Evolutionary conservation across 2,888 invertebrate genomes (phyloP), one percentile per base, ranked within the genome.

Genomic region (Hydropsyche betteni): DNA sequence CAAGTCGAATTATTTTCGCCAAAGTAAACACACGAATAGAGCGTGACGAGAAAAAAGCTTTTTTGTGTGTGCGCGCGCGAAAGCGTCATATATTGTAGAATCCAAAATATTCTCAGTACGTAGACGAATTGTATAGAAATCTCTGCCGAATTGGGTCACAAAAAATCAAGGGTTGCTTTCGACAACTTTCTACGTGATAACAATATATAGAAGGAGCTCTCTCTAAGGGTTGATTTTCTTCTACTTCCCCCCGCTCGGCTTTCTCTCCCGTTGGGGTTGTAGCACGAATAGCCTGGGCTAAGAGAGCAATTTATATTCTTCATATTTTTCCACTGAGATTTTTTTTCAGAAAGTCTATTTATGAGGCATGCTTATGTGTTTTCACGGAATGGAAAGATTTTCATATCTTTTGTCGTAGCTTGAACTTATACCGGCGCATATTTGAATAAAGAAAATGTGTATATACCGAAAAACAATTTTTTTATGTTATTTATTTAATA

Each of bases 241-340:
- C 74, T 10, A 44, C 44, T 52, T 71, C 78, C 76, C 75, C 75
- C 8, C 68, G 7, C 38, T 73, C 64, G 74, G 71, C 55, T 74
- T 34, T 69, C 50, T 69, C 55, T 71, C 61, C 52, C 58, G 51
- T 58, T 50, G 74, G 64, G 77, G 76, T 75, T 44, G 74, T 72
- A 75, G 72, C 71, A 58, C 68, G 70, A 77, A 78, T 75, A 74
- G 75, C 75, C 74, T 72, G 77, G 72, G 79, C 74, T 78, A 79
- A 79, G 75, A 73, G 74, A 76, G 77, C 79, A 77, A 79, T 79
- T 79, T 79, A 79, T 79, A 79, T 79, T 79, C 79, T 69, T 79
- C 77, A 79, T 79, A 77, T 79, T 77, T 76, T 79, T 79, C 76
- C 75, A 79, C 51, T 70, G 75, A 79, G 79, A 77, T 76, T 77